These are phyloP conservation scores for Drosophila pseudoananassae DNA, from an alignment of 1,140 invertebrate species.

Conservation along the genomic window DNA sequence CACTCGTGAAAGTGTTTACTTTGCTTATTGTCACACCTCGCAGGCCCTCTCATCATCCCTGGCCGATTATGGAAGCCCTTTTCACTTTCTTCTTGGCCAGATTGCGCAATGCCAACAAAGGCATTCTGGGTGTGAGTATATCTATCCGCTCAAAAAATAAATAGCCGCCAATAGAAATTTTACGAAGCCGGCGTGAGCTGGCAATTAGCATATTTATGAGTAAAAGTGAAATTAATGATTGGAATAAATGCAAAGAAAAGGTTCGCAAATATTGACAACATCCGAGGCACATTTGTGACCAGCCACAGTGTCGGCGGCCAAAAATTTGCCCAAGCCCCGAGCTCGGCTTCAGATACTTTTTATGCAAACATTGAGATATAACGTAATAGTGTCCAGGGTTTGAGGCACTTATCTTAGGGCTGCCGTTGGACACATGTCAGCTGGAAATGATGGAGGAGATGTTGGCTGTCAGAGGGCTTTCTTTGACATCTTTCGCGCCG, in stretches of 20 bases:
- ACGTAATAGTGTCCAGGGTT: slow-evolving; percentile 34
- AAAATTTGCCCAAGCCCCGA: slow-evolving; percentile 30
- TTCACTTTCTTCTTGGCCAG: slow-evolving; percentile 68
- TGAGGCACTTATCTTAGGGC: slow-evolving; percentile 19
- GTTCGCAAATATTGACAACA: slow-evolving; percentile 72
- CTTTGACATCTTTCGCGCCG: slow-evolving; percentile 47
- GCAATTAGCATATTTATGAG: slow-evolving; percentile 80
- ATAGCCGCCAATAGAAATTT: neutral
- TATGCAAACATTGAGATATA: slow-evolving; percentile 20
- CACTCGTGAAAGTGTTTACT: slow-evolving; percentile 68
- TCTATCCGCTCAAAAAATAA: slow-evolving; percentile 1
- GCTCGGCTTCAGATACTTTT: slow-evolving; percentile 1
- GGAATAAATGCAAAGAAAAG: slow-evolving; percentile 57
- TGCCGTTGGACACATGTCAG: slow-evolving; percentile 53
- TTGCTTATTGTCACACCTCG: slow-evolving; percentile 53
- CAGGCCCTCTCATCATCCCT: slow-evolving; percentile 7
- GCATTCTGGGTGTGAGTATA: slow-evolving; percentile 58
- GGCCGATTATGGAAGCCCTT: slow-evolving; percentile 47
- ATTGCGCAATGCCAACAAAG: slow-evolving; percentile 58
- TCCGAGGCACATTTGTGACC: slow-evolving; percentile 33
- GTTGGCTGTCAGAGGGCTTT: slow-evolving; percentile 39
- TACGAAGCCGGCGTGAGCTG: slow-evolving; percentile 47
- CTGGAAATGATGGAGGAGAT: slow-evolving; percentile 33
- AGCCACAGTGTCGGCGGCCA: slow-evolving; percentile 43
- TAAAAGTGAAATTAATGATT: slow-evolving; percentile 80